Evolutionary conservation across 2,113 vertebrate species (phyloP).

Genomic region (Microcebus lehilahytsara): DNA sequence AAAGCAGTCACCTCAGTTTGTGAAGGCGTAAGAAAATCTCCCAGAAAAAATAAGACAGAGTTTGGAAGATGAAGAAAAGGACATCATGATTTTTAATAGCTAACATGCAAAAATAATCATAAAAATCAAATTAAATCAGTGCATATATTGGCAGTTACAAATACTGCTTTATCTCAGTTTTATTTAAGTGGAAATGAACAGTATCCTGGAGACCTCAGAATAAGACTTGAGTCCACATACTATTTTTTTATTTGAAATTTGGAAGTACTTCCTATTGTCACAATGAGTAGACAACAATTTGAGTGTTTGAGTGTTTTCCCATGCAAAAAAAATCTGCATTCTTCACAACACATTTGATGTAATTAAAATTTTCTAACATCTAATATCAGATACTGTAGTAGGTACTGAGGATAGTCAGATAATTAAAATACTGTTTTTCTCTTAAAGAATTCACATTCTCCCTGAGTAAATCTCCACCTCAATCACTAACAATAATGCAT

Average conservation of each 20-base stretch:
- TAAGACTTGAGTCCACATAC: background rate
- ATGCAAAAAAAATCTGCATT: background rate
- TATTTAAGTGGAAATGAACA: background rate
- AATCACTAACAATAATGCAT: background rate
- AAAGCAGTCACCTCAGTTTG: background rate
- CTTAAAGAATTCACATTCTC: background rate
- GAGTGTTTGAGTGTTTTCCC: background rate
- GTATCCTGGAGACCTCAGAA: background rate
- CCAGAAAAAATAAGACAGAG: background rate
- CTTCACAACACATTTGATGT: background rate
- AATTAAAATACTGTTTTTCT: background rate
- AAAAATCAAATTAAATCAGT: background rate
- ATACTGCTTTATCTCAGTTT: background rate
- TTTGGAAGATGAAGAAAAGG: background rate
- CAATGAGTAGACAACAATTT: background rate
- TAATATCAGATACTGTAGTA: background rate
- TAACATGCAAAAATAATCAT: background rate
- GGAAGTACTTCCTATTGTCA: background rate
- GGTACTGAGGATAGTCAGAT: background rate
- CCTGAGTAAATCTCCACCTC: background rate
- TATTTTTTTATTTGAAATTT: background rate
- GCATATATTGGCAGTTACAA: background rate
- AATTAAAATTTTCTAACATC: background rate
- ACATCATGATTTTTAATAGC: background rate
- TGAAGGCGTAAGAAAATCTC: background rate